Evolutionary conservation across 2,888 invertebrate genomes (phyloP).

Genomic region (Pammene aurita): DNA sequence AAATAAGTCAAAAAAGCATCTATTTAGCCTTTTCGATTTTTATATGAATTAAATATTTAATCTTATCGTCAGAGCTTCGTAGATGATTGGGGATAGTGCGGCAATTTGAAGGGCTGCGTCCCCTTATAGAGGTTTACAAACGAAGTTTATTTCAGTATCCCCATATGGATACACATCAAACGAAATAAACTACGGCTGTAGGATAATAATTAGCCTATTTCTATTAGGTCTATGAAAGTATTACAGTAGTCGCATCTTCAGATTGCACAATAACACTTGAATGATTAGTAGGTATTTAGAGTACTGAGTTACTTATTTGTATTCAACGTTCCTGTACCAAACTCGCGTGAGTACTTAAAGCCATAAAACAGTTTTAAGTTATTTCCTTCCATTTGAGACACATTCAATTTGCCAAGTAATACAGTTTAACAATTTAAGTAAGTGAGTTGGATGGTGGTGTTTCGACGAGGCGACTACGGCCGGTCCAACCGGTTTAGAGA

Average conservation of each 20-base stretch:
- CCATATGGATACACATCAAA: conserved; percentile 1
- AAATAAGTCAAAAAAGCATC: background rate
- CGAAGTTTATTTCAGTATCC: conserved; percentile 20
- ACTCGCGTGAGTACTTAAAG: conserved; percentile 40
- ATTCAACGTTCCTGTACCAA: background rate
- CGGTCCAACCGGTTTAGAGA: conserved; percentile 76
- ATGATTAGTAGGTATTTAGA: background rate
- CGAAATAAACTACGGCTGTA: background rate
- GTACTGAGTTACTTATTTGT: too few species aligned
- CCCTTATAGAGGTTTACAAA: conserved; percentile 20
- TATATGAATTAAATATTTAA: conserved; percentile 16
- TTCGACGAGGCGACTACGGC: conserved; percentile 65
- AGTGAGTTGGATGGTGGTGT: conserved; percentile 61
- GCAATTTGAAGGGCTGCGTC: conserved; percentile 34
- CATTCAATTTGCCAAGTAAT: conserved; percentile 68
- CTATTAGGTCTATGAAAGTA: too few species aligned
- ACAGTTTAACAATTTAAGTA: conserved; percentile 67
- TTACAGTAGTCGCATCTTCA: too few species aligned
- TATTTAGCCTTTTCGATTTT: conserved; percentile 9
- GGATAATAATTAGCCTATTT: background rate
- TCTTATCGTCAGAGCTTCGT: conserved; percentile 24
- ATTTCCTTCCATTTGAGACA: conserved; percentile 46
- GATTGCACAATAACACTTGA: too few species aligned
- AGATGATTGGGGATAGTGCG: conserved; percentile 33
- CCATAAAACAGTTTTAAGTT: conserved; percentile 39